A percentile compares a stretch with the other conserved stretches of the same genome.
Conservation (phyloP, 2,113 vertebrate genomes). For the Chionis minor region DNA sequence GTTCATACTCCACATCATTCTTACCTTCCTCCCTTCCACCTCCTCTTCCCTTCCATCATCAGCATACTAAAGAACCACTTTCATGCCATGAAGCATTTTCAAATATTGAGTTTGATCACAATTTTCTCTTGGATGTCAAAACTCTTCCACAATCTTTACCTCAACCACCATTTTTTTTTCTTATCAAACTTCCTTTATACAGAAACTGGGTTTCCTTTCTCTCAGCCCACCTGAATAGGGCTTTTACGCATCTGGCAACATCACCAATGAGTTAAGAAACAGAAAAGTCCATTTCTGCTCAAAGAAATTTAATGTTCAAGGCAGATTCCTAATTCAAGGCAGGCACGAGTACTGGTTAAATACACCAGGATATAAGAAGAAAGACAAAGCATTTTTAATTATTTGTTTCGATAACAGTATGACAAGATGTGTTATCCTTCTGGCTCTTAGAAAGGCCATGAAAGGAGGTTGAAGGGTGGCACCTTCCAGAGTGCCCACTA, state of each 20-base stretch:
- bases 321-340: background rate
- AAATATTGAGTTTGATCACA: background rate
- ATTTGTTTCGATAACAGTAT: background rate
- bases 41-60: background rate
- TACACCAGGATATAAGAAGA: background rate
- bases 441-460: background rate
- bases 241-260: background rate
- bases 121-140: background rate
- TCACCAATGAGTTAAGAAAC: background rate
- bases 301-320: background rate
- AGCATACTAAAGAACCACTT: background rate
- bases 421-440: background rate
- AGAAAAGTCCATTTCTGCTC: background rate
- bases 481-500: background rate
- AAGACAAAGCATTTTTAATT: background rate
- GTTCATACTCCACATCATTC: slow-evolving; percentile 9
- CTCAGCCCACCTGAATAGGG: background rate
- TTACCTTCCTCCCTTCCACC: background rate
- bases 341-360: background rate
- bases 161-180: background rate
- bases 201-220: background rate
- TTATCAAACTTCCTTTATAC: background rate
- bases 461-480: background rate
- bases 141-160: background rate
- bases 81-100: background rate